These are phyloP conservation scores for Hypothenemus hampei DNA, from an alignment of 1,140 invertebrate genomes.

Conservation along the genomic window DNA sequence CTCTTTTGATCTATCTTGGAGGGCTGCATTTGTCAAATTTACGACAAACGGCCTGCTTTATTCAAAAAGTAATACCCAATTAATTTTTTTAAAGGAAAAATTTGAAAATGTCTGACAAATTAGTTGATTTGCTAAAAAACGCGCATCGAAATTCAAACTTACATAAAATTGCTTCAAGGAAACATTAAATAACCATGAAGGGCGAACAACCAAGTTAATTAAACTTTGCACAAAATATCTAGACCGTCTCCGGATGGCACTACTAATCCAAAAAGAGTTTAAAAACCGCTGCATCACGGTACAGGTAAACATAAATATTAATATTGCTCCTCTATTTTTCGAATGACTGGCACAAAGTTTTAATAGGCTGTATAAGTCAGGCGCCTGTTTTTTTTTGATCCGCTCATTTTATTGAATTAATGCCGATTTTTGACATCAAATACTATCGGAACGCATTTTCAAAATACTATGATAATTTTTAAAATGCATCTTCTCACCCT, in stretches of 20 bases:
- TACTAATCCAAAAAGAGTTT: slow-evolving; percentile 15
- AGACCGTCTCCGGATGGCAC: slow-evolving; percentile 18
- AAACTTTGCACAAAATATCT: slow-evolving; percentile 16
- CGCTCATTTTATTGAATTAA: slow-evolving; percentile 14
- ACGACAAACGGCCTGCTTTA: neutral
- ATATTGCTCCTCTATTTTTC: slow-evolving; percentile 17
- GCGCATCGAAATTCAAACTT: neutral
- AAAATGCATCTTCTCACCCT: slow-evolving; percentile 1
- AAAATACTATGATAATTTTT: too few species aligned
- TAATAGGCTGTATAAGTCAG: slow-evolving; percentile 18
- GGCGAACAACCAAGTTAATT: slow-evolving; percentile 14
- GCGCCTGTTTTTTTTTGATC: slow-evolving; percentile 8
- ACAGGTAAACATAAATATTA: slow-evolving; percentile 27
- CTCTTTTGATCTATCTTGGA: neutral
- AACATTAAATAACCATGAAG: slow-evolving; percentile 12
- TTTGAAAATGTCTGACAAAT: neutral
- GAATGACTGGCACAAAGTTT: slow-evolving; percentile 19
- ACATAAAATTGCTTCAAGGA: neutral
- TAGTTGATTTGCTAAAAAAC: neutral
- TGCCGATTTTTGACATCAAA: neutral
- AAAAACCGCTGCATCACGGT: slow-evolving; percentile 18
- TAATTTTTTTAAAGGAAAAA: neutral
- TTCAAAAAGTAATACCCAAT: neutral
- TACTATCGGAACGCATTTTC: too few species aligned
- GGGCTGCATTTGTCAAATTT: neutral